Evolutionary conservation across 1,140 invertebrate genomes (phyloP).

Genomic region (Listronotus bonariensis): DNA sequence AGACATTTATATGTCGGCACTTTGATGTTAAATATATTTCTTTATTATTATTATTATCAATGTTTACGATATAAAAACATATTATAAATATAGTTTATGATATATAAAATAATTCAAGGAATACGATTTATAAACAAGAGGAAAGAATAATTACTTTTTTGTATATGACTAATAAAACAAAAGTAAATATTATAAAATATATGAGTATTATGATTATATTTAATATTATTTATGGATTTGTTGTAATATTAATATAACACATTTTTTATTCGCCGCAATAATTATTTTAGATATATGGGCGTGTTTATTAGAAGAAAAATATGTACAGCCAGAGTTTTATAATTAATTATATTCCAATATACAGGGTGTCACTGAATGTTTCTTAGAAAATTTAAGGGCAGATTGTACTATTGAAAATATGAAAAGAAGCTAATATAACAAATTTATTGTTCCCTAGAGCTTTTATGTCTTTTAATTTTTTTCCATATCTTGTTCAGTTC

Average conservation of each 20-base stretch:
- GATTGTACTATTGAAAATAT: no score
- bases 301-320: no score
- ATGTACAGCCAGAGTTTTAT: no score
- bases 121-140: neutral
- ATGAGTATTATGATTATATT: slow-evolving; percentile 22
- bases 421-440: no score
- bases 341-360: no score
- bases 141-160: slow-evolving; percentile 13
- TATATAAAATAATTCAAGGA: slow-evolving; percentile 23
- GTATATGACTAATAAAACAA: slow-evolving; percentile 11
- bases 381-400: no score
- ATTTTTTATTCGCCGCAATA: neutral
- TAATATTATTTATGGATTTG: slow-evolving; percentile 20
- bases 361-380: no score
- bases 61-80: slow-evolving; percentile 24
- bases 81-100: slow-evolving; percentile 15
- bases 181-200: slow-evolving; percentile 29
- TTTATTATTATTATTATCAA: slow-evolving; percentile 20
- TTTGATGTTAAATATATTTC: slow-evolving; percentile 7
- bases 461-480: no score
- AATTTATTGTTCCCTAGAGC: no score
- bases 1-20: slow-evolving; percentile 1
- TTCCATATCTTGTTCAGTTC: no score
- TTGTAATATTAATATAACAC: slow-evolving; percentile 13
- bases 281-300: no score